Base-by-base conservation (phyloP, 1,140 invertebrate species). In the Euura lappo region DNA sequence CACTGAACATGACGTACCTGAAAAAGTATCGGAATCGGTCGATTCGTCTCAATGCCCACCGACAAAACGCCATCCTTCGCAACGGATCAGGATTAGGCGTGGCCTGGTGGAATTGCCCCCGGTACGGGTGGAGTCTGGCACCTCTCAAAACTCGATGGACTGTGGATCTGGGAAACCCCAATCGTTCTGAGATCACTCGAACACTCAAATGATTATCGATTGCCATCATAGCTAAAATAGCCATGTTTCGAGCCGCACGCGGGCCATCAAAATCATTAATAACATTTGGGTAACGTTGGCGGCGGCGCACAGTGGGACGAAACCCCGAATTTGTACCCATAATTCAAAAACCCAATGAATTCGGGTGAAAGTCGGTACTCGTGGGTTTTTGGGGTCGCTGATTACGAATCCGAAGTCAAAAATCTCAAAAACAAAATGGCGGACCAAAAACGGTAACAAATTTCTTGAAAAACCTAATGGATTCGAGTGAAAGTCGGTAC, bases 11-110 rank as follows among this genome's bases (percentile, higher is more conserved):
- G 65, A 78, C 74, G 60, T 68, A 51, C 3, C 68, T 46, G 44
- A 77, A 73, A 69, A 77, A 77, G 28, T 28, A 28, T 28, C 28
- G 28, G 45, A 76, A 10, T n/a, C 8, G 64, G 75, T 76, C 71
- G n/a, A 43, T 69, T 43, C 10, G 10, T 13, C 74, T 4, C 6
- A 73, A 71, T 64, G 65, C 72, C 74, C 68, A 76, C 65, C 72
- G 68, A 69, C 73, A 78, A 70, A 74, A 75, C 44, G 68, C 7
- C 11, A 71, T 65, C 44, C 72, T 68, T 43, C 11, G 60, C 67
- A 43, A 74, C 69, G 45, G 44, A 10, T 47, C 6, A 44, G 64
- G 45, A 66, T 44, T 74, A 70, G 66, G 47, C 60, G 67, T 74
- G 71, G 2, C 67, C 51, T 6, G 65, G 69, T n/a, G 70, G 60